Evolutionary conservation across 2,888 invertebrate species (phyloP), one percentile per base, ranked within the genome.

Genomic region (Thelaira solivaga): DNA sequence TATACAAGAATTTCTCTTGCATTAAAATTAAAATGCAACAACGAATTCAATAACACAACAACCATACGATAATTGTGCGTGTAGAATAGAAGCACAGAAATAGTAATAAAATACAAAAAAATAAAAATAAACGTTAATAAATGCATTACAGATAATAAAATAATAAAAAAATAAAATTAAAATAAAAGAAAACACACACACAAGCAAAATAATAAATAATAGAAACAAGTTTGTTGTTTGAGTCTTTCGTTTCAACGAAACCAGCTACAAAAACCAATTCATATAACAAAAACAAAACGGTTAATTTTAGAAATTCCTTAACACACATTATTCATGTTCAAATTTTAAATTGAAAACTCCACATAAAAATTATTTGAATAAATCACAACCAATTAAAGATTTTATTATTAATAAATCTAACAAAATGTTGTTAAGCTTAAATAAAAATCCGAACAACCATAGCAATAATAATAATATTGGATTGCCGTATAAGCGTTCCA

Each of bases 221-320:
- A 64, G 36, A 67, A 82, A 81, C 81, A 73, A 80, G 81, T 82
- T 82, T 81, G 81, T 78, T 75, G 77, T 78, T 71, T 67, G 69
- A 81, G 77, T 82, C 81, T 81, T 82, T 76, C 65, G 81, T 80
- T 71, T 68, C 41, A 31, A 51, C 61, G 22, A 53, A 36, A 64
- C 18, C 13, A 13, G 49, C 36, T 55, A 41, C 13, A 41, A 31
- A 8, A 24, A 29, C 8, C 22, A 55, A 18, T 24, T 13, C 22
- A 55, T 34, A 55, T 11, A 64, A 64, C 64, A 36, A 47, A 34
- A 55, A 64, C 39, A 26, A 39, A 64, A 72, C 72, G 55, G 72
- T 72, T 64, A 11, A 22, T 55, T 47, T 36, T 43, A 45, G 39
- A 55, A 71, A n/a, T n/a, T n/a, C n/a, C n/a, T 62, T 43, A 39